These are phyloP conservation scores for Thryonomys swinderianus DNA, from an alignment of 2,113 vertebrate species.

Conservation along the genomic window DNA sequence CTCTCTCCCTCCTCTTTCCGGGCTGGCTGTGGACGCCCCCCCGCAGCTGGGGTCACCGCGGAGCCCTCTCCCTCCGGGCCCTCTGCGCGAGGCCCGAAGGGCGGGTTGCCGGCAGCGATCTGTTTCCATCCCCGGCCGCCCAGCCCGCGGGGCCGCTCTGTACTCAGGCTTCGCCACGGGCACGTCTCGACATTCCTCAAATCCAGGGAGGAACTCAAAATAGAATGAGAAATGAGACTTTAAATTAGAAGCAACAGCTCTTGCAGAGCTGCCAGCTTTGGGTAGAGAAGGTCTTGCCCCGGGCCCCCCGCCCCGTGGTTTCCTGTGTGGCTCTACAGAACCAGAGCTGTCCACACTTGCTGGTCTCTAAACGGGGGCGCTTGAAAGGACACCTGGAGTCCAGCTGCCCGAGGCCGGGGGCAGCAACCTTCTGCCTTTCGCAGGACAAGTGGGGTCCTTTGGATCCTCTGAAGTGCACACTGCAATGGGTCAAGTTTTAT, in stretches of 20 bases:
- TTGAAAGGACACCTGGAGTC: slow-evolving; percentile 79
- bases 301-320: slow-evolving; percentile 31
- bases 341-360: slow-evolving; percentile 62
- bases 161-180: slow-evolving; percentile 83
- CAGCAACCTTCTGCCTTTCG: slow-evolving; percentile 57
- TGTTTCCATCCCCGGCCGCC: slow-evolving; percentile 81
- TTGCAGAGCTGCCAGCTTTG: slow-evolving; percentile 81
- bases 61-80: slow-evolving; percentile 65
- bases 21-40: background rate
- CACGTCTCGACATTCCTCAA: slow-evolving; percentile 87
- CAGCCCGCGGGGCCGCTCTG: slow-evolving; percentile 82
- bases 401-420: slow-evolving; percentile 66
- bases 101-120: slow-evolving; percentile 83
- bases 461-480: background rate
- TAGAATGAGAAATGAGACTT: slow-evolving; percentile 88
- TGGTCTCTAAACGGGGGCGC: slow-evolving; percentile 54
- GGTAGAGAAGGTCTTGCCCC: slow-evolving; percentile 78
- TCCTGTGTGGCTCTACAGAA: slow-evolving; percentile 69
- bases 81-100: slow-evolving; percentile 80
- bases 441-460: background rate
- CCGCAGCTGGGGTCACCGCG: slow-evolving; percentile 68
- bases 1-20: background rate
- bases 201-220: slow-evolving; percentile 88
- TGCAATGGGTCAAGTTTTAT: slow-evolving; percentile 20
- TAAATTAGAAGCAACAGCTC: slow-evolving; percentile 86